Base-by-base conservation (phyloP, 2,888 invertebrate species). In the Rotaria magnacalcarata region DNA sequence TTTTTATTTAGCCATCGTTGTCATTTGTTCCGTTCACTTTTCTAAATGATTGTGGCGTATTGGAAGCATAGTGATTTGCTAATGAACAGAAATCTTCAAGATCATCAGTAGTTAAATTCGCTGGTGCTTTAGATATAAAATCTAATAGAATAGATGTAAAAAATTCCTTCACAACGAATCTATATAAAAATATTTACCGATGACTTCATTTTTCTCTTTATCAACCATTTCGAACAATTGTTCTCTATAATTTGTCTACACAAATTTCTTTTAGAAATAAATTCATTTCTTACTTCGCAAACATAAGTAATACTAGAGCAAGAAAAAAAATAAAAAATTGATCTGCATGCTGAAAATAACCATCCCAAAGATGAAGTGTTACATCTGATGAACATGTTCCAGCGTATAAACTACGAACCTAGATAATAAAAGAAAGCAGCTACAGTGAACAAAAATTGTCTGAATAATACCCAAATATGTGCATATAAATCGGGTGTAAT, bases 301-400 rank as follows among this genome's bases (percentile, higher is more conserved):
- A 80, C n/a, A 80, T 47, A 11, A 98, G 93, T 93, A 99, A 96
- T 86, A 97, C 97, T 75, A 99, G 93, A 21, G 96, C 95, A 87
- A 99, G 93, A 90, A 97, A 98, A 92, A 98, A 96, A 89, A 97
- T 94, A 88, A 97, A 94, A 92, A 98, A 99, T 21, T 96, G 96
- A 92, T 99, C 97, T 41, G 95, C 94, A 90, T 95, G 94, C 92
- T 96, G 96, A 90, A 98, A 95, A 91, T 97, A 97, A 87, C 96
- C 93, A 92, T 98, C 97, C 97, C 97, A 98, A 94, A 98, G 95
- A 21, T 84, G 43, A n/a, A 85, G 84, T 60, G 84, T 54, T 27
- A 85, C 87, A 75, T 85, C 60, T 10, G 67, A 41, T 43, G 84
- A 34, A 91, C 96, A 96, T 41, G 94, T 94, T 11, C 94, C 94